phyloP scores from a whole-genome alignment of 2,888 invertebrate species.

The Apantesis nais region DNA sequence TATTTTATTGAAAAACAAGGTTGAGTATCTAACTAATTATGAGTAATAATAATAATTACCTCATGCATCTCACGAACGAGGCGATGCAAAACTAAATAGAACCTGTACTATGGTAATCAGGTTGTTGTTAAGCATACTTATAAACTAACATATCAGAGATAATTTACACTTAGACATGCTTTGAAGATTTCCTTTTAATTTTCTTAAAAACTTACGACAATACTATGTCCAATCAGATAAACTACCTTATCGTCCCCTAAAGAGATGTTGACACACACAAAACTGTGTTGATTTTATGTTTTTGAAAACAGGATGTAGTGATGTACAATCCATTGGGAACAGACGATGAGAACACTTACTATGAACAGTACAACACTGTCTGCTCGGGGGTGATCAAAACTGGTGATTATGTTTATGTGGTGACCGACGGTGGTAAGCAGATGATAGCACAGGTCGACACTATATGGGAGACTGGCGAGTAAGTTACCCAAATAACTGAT shows the following conservation, averaged over 20 bases:
- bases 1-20: too few species aligned
- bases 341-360: conserved; percentile 93
- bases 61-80: not conserved
- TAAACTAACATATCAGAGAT: too few species aligned
- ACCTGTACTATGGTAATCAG: not conserved
- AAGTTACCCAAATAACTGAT: conserved; percentile 63
- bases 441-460: conserved; percentile 97
- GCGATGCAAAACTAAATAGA: too few species aligned
- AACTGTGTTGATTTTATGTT: not conserved
- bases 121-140: too few species aligned
- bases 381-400: conserved; percentile 93
- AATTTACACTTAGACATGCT: not conserved
- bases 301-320: conserved; percentile 89
- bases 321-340: conserved; percentile 88
- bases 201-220: not conserved
- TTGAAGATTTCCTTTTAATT: not conserved
- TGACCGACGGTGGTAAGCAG: conserved; percentile 95
- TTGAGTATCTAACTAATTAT: too few species aligned
- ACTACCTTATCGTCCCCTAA: not conserved
- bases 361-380: conserved; percentile 96
- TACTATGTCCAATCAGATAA: not conserved
- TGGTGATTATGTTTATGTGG: conserved; percentile 98
- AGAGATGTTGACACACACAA: not conserved
- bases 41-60: too few species aligned
- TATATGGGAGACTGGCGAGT: conserved; percentile 97